phyloP scores from a whole-genome alignment of 2,113 vertebrate genomes.

The Pygoscelis antarcticus region DNA sequence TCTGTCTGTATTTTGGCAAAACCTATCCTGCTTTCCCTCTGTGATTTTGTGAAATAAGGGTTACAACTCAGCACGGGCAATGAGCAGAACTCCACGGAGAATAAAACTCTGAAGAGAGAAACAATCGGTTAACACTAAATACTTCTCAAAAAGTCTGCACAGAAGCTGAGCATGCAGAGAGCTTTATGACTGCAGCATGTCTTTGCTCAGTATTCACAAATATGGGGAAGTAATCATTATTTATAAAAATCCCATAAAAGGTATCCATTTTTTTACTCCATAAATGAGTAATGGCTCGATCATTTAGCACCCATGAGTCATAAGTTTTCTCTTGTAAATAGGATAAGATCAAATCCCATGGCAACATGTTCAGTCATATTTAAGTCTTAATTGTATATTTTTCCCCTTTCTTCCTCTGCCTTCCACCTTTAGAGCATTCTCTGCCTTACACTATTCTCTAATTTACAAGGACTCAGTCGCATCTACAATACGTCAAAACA shows the following conservation, averaged over 20 bases:
- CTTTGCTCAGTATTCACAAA: slow-evolving; percentile 36
- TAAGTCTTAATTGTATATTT: slow-evolving; percentile 41
- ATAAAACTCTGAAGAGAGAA: background rate
- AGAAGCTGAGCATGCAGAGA: background rate
- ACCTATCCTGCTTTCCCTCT: background rate
- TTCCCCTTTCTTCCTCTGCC: background rate
- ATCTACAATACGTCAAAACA: background rate
- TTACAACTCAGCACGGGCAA: background rate
- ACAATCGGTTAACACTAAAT: background rate
- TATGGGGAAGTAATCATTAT: slow-evolving; percentile 32
- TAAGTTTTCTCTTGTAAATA: slow-evolving; percentile 66
- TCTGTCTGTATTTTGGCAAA: background rate
- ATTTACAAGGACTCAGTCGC: background rate
- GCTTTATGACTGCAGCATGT: background rate
- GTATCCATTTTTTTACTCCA: slow-evolving; percentile 46
- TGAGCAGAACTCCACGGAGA: background rate
- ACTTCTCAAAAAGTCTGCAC: background rate
- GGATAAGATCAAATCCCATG: slow-evolving; percentile 58
- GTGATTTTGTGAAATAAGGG: background rate
- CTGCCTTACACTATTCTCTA: background rate
- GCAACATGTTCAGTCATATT: slow-evolving; percentile 52
- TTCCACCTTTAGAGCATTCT: background rate
- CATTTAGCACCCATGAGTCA: slow-evolving; percentile 72
- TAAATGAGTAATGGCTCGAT: slow-evolving; percentile 63
- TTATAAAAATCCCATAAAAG: slow-evolving; percentile 70